Percentiles rank a stretch among this genome's conserved stretches.
These are phyloP conservation scores for Hoplodrina blanda DNA, from an alignment of 2,888 invertebrate genomes.

Conservation along the genomic window DNA sequence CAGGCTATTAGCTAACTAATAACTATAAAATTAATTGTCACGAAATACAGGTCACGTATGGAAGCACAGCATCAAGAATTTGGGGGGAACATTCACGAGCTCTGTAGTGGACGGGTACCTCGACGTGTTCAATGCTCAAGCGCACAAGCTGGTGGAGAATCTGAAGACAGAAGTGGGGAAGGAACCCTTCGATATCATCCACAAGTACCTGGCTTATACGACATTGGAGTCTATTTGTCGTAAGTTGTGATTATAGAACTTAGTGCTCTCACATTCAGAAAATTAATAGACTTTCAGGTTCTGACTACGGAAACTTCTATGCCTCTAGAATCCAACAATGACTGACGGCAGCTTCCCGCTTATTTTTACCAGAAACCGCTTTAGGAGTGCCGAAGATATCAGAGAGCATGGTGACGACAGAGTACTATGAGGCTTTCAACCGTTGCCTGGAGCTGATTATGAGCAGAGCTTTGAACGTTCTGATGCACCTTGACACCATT, in stretches of 20 bases:
- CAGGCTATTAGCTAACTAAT: no score
- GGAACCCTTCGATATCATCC: slow-evolving; percentile 73
- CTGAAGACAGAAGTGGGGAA: slow-evolving; percentile 68
- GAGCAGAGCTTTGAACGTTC: slow-evolving; percentile 72
- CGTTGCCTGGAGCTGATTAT: slow-evolving; percentile 72
- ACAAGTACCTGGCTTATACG: slow-evolving; percentile 71
- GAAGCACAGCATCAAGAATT: slow-evolving; percentile 79
- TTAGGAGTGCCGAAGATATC: slow-evolving; percentile 75
- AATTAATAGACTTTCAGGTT: no score
- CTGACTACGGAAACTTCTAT: no score
- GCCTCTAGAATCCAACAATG: no score
- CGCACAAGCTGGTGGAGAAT: slow-evolving; percentile 66
- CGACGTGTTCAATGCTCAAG: slow-evolving; percentile 76
- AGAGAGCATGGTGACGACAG: slow-evolving; percentile 70
- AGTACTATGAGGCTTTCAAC: slow-evolving; percentile 78
- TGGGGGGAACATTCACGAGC: slow-evolving; percentile 76
- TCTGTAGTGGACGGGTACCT: slow-evolving; percentile 76
- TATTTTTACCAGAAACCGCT: slow-evolving; percentile 76
- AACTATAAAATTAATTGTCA: no score
- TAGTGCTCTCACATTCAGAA: no score
- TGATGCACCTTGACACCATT: slow-evolving; percentile 73
- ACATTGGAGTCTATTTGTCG: slow-evolving; percentile 81
- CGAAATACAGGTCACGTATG: slow-evolving; percentile 71
- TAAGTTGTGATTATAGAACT: slow-evolving; percentile 62
- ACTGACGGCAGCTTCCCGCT: background rate